Conservation (phyloP, 2,797 vertebrate species). For the Typhlichthys subterraneus region DNA sequence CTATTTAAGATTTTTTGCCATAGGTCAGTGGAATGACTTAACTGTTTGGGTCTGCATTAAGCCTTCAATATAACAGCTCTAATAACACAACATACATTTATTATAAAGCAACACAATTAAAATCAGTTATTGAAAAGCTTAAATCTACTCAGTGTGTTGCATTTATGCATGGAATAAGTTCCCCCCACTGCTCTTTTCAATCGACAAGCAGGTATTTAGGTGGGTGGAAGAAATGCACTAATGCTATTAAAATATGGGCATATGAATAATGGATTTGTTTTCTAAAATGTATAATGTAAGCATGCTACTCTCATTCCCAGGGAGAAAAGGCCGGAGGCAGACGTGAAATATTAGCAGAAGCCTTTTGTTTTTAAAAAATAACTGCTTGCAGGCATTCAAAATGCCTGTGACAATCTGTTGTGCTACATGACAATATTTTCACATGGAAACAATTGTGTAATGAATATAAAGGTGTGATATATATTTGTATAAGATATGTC, state of each 20-base stretch:
- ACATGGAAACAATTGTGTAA: slow-evolving; percentile 57
- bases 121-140: slow-evolving; percentile 8
- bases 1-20: no score
- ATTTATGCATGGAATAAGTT: slow-evolving; percentile 23
- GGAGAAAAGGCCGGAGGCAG: slow-evolving; percentile 78
- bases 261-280: slow-evolving; percentile 91
- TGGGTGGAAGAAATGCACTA: slow-evolving; percentile 80
- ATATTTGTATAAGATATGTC: slow-evolving; percentile 53
- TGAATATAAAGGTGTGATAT: slow-evolving; percentile 69
- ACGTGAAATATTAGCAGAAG: slow-evolving; percentile 66
- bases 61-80: slow-evolving; percentile 11
- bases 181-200: slow-evolving; percentile 46
- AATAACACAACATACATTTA: no score
- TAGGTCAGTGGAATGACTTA: no score
- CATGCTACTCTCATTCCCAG: slow-evolving; percentile 82
- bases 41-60: slow-evolving; percentile 13
- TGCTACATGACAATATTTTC: slow-evolving; percentile 57
- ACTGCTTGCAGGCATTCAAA: slow-evolving; percentile 71
- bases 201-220: slow-evolving; percentile 77
- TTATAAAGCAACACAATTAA: neutral
- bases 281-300: slow-evolving; percentile 88
- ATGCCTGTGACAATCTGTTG: slow-evolving; percentile 72
- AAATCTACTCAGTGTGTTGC: slow-evolving; percentile 24
- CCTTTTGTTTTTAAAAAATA: slow-evolving; percentile 73
- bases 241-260: slow-evolving; percentile 81